Percentiles rank a stretch among this genome's conserved stretches.
Conservation (phyloP, 1,140 invertebrate species). For the Drosophila bifasciata region DNA sequence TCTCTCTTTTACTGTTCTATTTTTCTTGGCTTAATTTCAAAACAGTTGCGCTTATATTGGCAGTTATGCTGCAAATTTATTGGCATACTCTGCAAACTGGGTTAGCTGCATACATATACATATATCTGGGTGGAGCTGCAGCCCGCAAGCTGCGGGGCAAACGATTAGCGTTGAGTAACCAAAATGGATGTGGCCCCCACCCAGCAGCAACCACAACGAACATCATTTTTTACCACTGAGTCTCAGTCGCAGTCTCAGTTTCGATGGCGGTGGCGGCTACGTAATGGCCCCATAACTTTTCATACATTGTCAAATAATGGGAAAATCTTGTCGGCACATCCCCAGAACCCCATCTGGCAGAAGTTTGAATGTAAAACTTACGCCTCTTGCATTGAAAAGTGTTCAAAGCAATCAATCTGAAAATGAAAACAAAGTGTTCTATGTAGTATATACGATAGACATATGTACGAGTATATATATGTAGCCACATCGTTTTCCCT, state of each 20-base stretch:
- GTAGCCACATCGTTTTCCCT: background rate
- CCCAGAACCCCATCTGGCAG: slow-evolving; percentile 20
- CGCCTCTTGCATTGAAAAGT: background rate
- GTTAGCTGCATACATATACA: slow-evolving; percentile 46
- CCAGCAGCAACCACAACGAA: slow-evolving; percentile 2
- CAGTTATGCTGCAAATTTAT: slow-evolving; percentile 57
- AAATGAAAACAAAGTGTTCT: background rate
- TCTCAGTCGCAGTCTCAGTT: slow-evolving; percentile 16
- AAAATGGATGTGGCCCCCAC: slow-evolving; percentile 41
- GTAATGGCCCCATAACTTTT: slow-evolving; percentile 46
- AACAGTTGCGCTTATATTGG: slow-evolving; percentile 61
- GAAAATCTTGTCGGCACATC: slow-evolving; percentile 19
- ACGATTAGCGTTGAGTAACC: slow-evolving; percentile 53
- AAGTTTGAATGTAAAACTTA: slow-evolving; percentile 10
- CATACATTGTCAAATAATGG: slow-evolving; percentile 46
- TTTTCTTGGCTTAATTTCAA: slow-evolving; percentile 56
- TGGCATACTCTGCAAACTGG: slow-evolving; percentile 54
- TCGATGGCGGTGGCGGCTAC: slow-evolving; percentile 13
- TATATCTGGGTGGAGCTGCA: slow-evolving; percentile 16
- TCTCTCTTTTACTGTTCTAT: background rate
- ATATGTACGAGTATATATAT: background rate
- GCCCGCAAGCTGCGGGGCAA: slow-evolving; percentile 48
- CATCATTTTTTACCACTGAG: slow-evolving; percentile 46
- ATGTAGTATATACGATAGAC: no score
- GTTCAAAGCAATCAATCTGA: background rate